Base-by-base conservation (phyloP, 2,888 invertebrate species). In the Artemia sp. region DNA sequence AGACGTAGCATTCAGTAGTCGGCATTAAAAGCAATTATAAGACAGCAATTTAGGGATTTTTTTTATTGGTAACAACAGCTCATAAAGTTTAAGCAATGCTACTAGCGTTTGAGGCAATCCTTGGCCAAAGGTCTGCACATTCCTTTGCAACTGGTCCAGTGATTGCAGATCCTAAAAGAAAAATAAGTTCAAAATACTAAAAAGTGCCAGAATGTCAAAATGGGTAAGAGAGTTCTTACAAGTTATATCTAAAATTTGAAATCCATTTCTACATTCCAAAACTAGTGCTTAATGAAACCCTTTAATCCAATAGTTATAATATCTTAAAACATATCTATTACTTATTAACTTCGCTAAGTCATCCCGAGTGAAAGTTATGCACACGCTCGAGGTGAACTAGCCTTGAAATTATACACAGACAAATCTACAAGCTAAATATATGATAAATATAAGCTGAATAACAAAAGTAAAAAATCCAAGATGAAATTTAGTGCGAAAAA, bases 71-170 rank as follows among this genome's bases (percentile, higher is more conserved):
- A 70, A 24, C 51, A 58, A 53, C 64, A 52, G 52, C 58, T 58
- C 58, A 58, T 14, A n/a, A 58, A 58, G 10, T 9, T 80, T 84
- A 97, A 78, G 96, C 95, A 83, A 98, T 97, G 78, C 95, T 95
- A 83, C 95, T 92, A 72, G 98, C 96, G 81, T 97, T 97, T 70
- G 96, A 96, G 71, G 98, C 97, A 80, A 99, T 97, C 85, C 97
- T 92, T 74, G 98, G 98, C 98, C 98, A 98, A 74, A 99, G 84
- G 81, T 98, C 98, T 70, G 98, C 98, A 81, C 98, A 99, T 82
- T 98, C 98, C 82, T 98, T 98, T 51, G 98, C 96, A 51, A 98
- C 98, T 70, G 98, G 98, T 74, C 98, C 98, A 68, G 97, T 98
- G 78, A 98, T 97, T 72, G 98, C 97, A 19, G 97, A 97, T 72